phyloP scores from a whole-genome alignment of 37 sponge, comb jelly and placozoan genomes.

The Trichoplax adhaerens region DNA sequence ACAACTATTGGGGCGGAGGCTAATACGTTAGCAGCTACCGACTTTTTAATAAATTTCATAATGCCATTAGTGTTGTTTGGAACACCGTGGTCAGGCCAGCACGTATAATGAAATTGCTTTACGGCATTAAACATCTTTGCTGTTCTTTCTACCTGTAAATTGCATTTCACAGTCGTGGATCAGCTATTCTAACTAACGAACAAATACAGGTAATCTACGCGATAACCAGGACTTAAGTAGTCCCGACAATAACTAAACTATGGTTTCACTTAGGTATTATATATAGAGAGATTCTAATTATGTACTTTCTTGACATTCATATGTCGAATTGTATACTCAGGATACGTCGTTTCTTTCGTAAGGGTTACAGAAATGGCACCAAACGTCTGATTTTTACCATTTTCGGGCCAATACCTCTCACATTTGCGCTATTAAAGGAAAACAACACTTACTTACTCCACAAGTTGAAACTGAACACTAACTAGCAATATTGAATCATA shows the following conservation, averaged over 20 bases:
- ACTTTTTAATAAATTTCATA: constrained; percentile 29
- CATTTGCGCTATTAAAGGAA: constrained; percentile 38
- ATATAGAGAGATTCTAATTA: background rate
- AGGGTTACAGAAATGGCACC: constrained; percentile 19
- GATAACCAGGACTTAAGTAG: background rate
- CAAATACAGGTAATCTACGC: background rate
- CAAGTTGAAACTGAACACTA: too few relatives aligned
- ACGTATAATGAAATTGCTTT: constrained; percentile 71
- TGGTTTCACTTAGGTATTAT: too few relatives aligned
- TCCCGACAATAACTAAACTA: too few relatives aligned
- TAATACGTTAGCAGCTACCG: constrained; percentile 20
- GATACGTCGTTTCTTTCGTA: constrained; percentile 19
- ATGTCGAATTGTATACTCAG: constrained; percentile 52
- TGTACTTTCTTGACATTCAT: constrained; percentile 33
- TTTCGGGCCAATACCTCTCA: constrained; percentile 79
- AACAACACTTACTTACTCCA: too few relatives aligned
- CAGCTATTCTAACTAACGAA: background rate
- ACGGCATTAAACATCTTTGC: background rate
- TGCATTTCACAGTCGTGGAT: background rate
- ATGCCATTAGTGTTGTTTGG: constrained; percentile 46
- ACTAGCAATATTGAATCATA: background rate
- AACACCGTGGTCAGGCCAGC: constrained; percentile 76
- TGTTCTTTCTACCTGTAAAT: too few relatives aligned
- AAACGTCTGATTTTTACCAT: constrained; percentile 12
- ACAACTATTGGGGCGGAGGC: constrained; percentile 37